Evolutionary conservation across 1,140 invertebrate genomes (phyloP), one percentile per base, ranked within the genome.

Genomic region (Octopus bimaculoides): DNA sequence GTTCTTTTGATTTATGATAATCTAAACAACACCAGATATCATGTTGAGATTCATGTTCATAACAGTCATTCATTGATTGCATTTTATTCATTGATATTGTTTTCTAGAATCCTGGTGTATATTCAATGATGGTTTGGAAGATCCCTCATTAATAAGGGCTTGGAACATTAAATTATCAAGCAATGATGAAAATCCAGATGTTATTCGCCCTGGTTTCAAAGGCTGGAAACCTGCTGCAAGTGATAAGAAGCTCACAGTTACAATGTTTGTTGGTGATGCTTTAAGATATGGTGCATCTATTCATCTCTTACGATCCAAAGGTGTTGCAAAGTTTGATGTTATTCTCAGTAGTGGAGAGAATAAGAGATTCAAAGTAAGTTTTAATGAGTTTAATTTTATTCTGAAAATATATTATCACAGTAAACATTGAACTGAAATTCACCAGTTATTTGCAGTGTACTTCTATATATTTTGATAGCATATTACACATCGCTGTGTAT

Each of bases 301-400:
- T 6, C 7, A 14, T 6, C 14, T 71, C 4, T 1, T 17, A 71
- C 17, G 5, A 6, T 6, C 8, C 0, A 71, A 17, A 14, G 7
- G 14, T 71, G 66, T 71, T 10, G 66, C 17, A 71, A 71, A 71
- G 26, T 71, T n/a, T 71, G 66, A 71, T 14, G 66, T 71, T 71
- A n/a, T 12, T 71, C 66, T 71, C 26, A 9, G 8, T 71, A 5
- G 14, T n/a, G 14, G 66, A 12, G 66, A 71, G 26, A 41, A 41
- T 41, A 8, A 12, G 14, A 71, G 66, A 71, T 71, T 71, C 7
- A 71, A 71, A 5, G 66, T 71, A 6, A 71, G 66, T 12, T 12
- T 41, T 41, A 41, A 41, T 41, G 26, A 41, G 3, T 41, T 41
- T 41, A 41, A 41, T n/a, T 41, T 41, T 41, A 41, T 41, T 41